phyloP scores from a whole-genome alignment of 2,113 vertebrate genomes.

The Typhlomys cinereus region DNA sequence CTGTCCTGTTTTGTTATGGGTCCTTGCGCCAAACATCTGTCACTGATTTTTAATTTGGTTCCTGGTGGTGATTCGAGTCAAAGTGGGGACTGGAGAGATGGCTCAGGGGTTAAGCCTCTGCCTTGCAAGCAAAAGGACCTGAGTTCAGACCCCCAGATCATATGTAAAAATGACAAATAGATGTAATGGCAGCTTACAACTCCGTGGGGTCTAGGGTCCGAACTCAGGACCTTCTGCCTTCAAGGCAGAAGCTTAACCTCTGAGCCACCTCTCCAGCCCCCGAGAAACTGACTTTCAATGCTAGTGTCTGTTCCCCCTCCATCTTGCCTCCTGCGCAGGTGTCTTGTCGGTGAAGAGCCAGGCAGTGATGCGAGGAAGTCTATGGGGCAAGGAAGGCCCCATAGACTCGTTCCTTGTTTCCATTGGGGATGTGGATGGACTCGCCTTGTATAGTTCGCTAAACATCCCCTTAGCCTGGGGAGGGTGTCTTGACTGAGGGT shows the following conservation, averaged over 20 bases:
- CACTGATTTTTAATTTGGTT: too few species aligned
- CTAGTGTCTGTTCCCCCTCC: not conserved
- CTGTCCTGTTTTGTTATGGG: not conserved
- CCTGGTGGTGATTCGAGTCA: too few species aligned
- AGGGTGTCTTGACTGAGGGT: slow-evolving; percentile 17
- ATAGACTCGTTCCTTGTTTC: slow-evolving; percentile 49
- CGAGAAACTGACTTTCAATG: not conserved
- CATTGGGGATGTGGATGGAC: slow-evolving; percentile 74
- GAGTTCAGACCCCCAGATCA: too few species aligned
- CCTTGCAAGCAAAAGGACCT: too few species aligned
- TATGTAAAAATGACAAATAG: not conserved
- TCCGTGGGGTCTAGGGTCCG: not conserved
- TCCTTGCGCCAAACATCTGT: too few species aligned
- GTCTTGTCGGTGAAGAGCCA: not conserved
- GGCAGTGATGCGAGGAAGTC: too few species aligned
- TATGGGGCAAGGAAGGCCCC: slow-evolving; percentile 23
- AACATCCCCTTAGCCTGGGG: slow-evolving; percentile 81
- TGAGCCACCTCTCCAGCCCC: not conserved
- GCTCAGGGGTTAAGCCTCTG: too few species aligned
- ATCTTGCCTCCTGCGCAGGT: not conserved
- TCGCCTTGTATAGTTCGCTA: slow-evolving; percentile 78
- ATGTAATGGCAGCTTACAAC: not conserved
- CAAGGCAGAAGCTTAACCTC: not conserved
- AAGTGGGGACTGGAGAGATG: too few species aligned
- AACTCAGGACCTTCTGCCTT: not conserved